These are phyloP conservation scores for Caradrina clavipalpis DNA, from an alignment of 2,888 invertebrate species.

Conservation along the genomic window DNA sequence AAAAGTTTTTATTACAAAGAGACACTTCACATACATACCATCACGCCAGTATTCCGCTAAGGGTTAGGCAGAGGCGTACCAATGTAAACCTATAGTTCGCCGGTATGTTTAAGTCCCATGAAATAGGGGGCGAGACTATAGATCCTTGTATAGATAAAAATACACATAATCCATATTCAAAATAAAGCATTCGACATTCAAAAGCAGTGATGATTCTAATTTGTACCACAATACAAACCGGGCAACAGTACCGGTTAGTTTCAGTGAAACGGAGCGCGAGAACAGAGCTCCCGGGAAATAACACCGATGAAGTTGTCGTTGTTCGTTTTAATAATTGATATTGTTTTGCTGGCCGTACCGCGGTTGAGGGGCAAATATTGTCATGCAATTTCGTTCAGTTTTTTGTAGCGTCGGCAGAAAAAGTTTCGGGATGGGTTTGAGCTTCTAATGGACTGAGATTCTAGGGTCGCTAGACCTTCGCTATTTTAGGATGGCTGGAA, in stretches of 20 bases:
- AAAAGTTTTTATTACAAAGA: too few relatives aligned
- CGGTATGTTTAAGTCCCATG: too few relatives aligned
- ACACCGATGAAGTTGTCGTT: slow-evolving; percentile 62
- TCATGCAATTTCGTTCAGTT: slow-evolving; percentile 27
- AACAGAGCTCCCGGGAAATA: slow-evolving; percentile 67
- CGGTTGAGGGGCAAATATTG: slow-evolving; percentile 39
- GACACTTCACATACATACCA: too few relatives aligned
- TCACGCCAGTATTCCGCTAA: too few relatives aligned
- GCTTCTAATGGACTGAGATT: background rate
- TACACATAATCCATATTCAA: slow-evolving; percentile 15
- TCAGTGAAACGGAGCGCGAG: slow-evolving; percentile 64
- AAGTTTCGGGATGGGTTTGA: background rate
- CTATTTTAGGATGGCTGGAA: too few relatives aligned
- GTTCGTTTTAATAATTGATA: slow-evolving; percentile 64
- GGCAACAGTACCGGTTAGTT: slow-evolving; percentile 55
- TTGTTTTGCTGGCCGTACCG: slow-evolving; percentile 53
- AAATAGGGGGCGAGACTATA: too few relatives aligned
- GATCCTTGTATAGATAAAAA: background rate
- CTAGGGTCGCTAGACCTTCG: too few relatives aligned
- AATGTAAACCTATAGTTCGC: too few relatives aligned
- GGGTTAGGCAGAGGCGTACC: too few relatives aligned
- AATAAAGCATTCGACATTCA: slow-evolving; percentile 25
- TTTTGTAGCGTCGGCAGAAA: slow-evolving; percentile 24
- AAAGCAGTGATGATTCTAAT: slow-evolving; percentile 63
- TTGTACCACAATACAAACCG: slow-evolving; percentile 43